These are phyloP conservation scores for Temnothorax unifasciatus DNA, from an alignment of 2,888 invertebrate genomes.

Conservation along the genomic window DNA sequence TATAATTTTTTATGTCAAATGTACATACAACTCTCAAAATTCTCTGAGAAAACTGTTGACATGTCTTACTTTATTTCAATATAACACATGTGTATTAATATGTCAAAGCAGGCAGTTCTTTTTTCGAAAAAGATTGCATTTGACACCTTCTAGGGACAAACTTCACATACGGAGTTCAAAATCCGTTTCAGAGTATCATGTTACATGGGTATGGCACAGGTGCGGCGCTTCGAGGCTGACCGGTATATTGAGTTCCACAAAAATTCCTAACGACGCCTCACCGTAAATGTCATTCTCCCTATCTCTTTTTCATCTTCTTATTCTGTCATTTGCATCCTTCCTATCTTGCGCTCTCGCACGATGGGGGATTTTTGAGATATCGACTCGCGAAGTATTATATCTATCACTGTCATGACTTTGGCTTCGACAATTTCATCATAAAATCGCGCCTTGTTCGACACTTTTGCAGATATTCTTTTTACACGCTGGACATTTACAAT, in stretches of 20 bases:
- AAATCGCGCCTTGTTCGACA: conserved; percentile 51
- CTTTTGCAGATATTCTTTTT: conserved; percentile 45
- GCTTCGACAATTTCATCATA: conserved; percentile 60
- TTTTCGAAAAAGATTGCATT: neutral
- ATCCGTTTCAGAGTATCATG: conserved; percentile 74
- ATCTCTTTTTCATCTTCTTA: conserved; percentile 39
- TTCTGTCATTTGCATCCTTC: conserved; percentile 19
- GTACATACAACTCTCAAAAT: neutral
- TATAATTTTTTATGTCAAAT: neutral
- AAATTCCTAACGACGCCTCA: conserved; percentile 74
- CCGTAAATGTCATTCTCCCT: conserved; percentile 67
- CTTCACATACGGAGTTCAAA: conserved; percentile 65
- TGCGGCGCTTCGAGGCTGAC: conserved; percentile 80
- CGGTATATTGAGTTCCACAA: conserved; percentile 81
- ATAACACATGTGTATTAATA: neutral
- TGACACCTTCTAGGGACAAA: conserved; percentile 7
- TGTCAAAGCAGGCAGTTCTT: neutral
- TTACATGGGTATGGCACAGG: conserved; percentile 74
- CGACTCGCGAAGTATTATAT: conserved; percentile 55
- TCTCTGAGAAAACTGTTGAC: neutral
- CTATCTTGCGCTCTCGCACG: conserved; percentile 47
- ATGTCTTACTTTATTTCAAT: neutral
- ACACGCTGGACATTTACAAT: conserved; percentile 21
- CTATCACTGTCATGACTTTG: conserved; percentile 53
- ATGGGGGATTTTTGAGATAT: conserved; percentile 62